Percentiles rank a stretch among this genome's conserved stretches.
phyloP scores from a whole-genome alignment of 1,140 invertebrate species.

The Rhyacophila brunnea region DNA sequence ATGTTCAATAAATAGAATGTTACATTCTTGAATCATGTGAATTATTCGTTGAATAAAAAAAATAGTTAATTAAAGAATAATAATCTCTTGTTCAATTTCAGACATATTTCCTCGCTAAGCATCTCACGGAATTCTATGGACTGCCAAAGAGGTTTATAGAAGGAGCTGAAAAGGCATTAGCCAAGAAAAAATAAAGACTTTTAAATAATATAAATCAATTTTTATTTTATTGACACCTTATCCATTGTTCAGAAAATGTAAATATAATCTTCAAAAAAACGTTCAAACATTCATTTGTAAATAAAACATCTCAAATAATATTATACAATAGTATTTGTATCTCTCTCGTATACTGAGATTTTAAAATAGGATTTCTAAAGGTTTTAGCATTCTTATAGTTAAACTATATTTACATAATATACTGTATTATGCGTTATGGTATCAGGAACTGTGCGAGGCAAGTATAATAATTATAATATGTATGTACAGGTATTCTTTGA shows the following conservation, averaged over 20 bases:
- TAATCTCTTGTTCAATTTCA: slow-evolving; percentile 36
- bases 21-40: too few species aligned
- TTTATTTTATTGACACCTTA: slow-evolving; percentile 10
- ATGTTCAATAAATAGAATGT: too few species aligned
- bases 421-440: too few species aligned
- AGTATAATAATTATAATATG: slow-evolving; percentile 1
- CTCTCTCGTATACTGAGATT: too few species aligned
- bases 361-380: too few species aligned
- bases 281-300: neutral
- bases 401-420: too few species aligned
- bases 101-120: slow-evolving; percentile 50
- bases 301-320: too few species aligned
- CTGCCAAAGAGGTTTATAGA: slow-evolving; percentile 53
- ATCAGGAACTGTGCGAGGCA: neutral
- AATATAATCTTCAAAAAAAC: neutral
- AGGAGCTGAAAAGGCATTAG: slow-evolving; percentile 51
- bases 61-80: too few species aligned
- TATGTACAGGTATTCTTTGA: too few species aligned
- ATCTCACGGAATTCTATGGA: slow-evolving; percentile 51
- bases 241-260: slow-evolving; percentile 6
- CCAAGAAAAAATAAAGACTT: slow-evolving; percentile 45
- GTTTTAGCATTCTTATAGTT: too few species aligned
- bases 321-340: too few species aligned
- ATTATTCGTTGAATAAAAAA: too few species aligned
- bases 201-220: slow-evolving; percentile 5